Base-by-base conservation (phyloP, 2,888 invertebrate genomes). In the Spialia ferax region DNA sequence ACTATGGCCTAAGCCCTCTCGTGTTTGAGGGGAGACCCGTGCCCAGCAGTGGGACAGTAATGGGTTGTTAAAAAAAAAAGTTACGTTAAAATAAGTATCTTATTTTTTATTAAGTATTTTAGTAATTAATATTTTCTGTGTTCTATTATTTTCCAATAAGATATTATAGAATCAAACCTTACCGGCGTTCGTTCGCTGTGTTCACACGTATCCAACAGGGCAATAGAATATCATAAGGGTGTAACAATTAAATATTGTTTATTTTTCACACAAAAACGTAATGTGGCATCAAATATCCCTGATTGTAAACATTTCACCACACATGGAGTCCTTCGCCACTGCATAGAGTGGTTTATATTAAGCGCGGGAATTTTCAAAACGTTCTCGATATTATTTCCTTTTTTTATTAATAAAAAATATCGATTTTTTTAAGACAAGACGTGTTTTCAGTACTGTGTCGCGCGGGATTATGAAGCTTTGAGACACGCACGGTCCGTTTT, bases 251-350 rank as follows among this genome's bases (percentile, higher is more conserved):
- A 72, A 68, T 62, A 69, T 70, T 71, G 74, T 76, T 69, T 75
- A 69, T 70, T 75, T 71, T 78, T 85, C 86, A 87, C 85, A 82
- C 84, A 81, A 73, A 77, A 74, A 60, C 73, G 69, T 70, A 81
- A 79, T 81, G 82, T 79, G 73, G 76, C 80, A 80, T 89, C 86
- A 89, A 86, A 86, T 81, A 85, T 80, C 89, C 91, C 90, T 85
- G 79, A 80, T 74, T 72, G 74, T 63, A 80, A 87, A 81, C 91
- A 89, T 90, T 81, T 85, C 88, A 88, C 85, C 81, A 74, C 89
- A 90, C 89, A 85, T 73, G 72, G 73, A 62, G 77, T 83, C 81
- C 83, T 80, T 73, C 76, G 75, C 79, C 79, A 81, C 79, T 80
- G 83, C 88, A 90, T 87, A 83, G 74, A 78, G 71, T 62, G 61